Evolutionary conservation across 2,888 invertebrate species (phyloP), one percentile per base, ranked within the genome.

Genomic region (Erannis defoliaria): DNA sequence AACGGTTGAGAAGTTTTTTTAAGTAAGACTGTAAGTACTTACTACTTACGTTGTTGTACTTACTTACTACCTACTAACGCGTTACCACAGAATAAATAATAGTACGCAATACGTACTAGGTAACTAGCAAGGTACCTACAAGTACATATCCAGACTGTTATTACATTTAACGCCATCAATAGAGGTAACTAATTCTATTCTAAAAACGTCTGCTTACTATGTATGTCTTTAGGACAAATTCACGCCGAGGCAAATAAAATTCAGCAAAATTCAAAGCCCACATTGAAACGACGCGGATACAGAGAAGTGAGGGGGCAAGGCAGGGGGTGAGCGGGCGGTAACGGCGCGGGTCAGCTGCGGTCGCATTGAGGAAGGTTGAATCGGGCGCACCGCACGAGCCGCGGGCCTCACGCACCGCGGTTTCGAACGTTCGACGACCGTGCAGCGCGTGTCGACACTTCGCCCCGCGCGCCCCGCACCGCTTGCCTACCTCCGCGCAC

Each of bases 321-420:
- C 14, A 55, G 54, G 68, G 46, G 55, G 62, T 19, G 64, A 12
- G 68, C 69, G 64, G 62, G 63, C 55, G 65, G 66, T 55, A 64
- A 75, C 69, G 75, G 80, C 81, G 89, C 89, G 88, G 92, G 91
- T 92, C 91, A 93, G 91, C 85, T 86, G 91, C 92, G 91, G 93
- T 92, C 91, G 90, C 89, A 80, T 93, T 93, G 93, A 92, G 93
- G 91, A 92, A 93, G 93, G 93, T 92, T 92, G 91, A 90, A 90
- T 89, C 89, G 91, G 89, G 86, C 89, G 88, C 92, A 90, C 90
- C 89, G 89, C 92, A 90, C 90, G 90, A 89, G 90, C 88, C 85
- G 82, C 62, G 72, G 85, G 93, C 91, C 88, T 88, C 88, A 76
- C 37, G 5, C 61, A 88, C 86, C 73, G 76, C 75, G 91, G 89